These are phyloP conservation scores for Chlorodrepanis virens DNA, from an alignment of 2,113 vertebrate species.

Conservation along the genomic window DNA sequence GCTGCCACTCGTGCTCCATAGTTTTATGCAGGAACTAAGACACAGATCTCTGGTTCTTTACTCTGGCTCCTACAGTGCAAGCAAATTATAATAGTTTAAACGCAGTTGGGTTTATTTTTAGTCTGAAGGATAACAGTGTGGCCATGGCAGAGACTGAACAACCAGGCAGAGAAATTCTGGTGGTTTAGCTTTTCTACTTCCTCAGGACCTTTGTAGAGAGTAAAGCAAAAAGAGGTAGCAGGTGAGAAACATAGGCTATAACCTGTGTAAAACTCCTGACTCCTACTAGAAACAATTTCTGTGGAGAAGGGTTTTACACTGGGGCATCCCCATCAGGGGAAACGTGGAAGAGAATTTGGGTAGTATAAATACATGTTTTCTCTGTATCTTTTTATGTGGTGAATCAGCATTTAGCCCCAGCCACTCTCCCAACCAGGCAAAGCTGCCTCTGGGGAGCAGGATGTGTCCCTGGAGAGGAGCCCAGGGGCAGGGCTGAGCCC, in stretches of 20 bases:
- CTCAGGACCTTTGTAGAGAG: neutral
- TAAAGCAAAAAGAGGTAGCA: neutral
- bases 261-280: neutral
- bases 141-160: neutral
- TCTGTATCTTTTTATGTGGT: neutral
- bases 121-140: neutral
- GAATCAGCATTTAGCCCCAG: neutral
- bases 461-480: neutral
- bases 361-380: accelerated
- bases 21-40: neutral
- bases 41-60: neutral
- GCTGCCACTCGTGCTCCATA: neutral
- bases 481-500: neutral
- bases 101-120: neutral
- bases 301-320: neutral
- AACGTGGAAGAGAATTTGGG: neutral
- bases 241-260: accelerated
- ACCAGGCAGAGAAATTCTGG: neutral
- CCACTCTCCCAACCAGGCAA: neutral
- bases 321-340: neutral
- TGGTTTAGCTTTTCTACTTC: neutral
- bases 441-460: neutral
- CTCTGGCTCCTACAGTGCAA: neutral
- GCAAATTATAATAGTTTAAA: constrained; percentile 18
- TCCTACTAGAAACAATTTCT: neutral